Base-by-base conservation (phyloP, 2,113 vertebrate genomes). In the Cephalopterus ornatus region DNA sequence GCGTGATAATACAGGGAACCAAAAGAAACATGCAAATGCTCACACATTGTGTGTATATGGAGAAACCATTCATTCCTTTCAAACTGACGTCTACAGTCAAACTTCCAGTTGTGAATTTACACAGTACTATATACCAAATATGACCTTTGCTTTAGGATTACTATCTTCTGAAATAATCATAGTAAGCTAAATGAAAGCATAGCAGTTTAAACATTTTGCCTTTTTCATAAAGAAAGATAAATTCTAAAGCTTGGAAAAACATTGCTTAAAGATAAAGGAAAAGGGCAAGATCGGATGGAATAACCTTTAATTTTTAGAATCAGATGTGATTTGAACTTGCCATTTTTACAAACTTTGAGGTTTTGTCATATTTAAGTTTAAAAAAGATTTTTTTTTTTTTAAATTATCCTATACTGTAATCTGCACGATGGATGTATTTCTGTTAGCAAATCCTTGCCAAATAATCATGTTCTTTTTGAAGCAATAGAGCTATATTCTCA, bases 91-190 rank as follows among this genome's bases (percentile, higher is more conserved):
- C 39, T 67, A 33, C 35, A 59, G 50, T 85, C 39, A 59, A 37
- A 44, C 41, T 73, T 83, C 35, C 16, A 37, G 19, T 93, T 81
- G 55, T 1, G 14, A 65, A 23, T 86, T 93, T 90, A 33, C 50
- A n/a, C 27, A 62, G 63, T 26, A 27, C 47, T 92, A 24, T 92
- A 24, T 74, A 66, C 9, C 7, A 70, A 63, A 84, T 32, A 18
- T 91, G 68, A 71, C 85, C 88, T 97, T 96, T 96, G 30, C 52
- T 88, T 55, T 83, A 80, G 67, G 42, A 94, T 93, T 88, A 26
- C 8, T 7, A 6, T 59, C 67, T 88, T 88, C 49, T 74, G 90
- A 73, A 90, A 66, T 77, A 77, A 39, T 9, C 1, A 0, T 28
- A 80, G 11, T 39, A 88, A 90, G n/a, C 5, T n/a, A 47, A 67